phyloP scores from a whole-genome alignment of 2,113 vertebrate species.

The Mixornis gularis region DNA sequence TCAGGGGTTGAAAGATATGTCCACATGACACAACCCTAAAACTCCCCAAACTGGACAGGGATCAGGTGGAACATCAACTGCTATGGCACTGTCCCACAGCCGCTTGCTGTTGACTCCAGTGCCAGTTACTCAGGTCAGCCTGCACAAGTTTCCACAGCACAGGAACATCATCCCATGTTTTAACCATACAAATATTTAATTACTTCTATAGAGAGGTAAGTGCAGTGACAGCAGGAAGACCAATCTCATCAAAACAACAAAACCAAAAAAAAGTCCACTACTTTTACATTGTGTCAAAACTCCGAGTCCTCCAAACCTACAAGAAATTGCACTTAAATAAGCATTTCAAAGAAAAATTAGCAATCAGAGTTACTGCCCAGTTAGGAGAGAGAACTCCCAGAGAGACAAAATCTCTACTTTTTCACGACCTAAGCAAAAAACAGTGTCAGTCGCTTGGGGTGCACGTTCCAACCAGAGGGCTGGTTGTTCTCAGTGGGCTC shows the following conservation, averaged over 20 bases:
- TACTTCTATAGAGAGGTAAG: not conserved
- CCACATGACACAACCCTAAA: not conserved
- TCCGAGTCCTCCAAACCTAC: not conserved
- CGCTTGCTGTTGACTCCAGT: not conserved
- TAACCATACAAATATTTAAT: not conserved
- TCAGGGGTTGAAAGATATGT: rapidly evolving
- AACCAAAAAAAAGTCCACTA: not conserved
- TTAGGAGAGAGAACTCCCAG: not conserved
- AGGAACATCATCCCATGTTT: rapidly evolving
- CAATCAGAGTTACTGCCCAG: not conserved
- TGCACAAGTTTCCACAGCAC: not conserved
- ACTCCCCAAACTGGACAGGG: not conserved
- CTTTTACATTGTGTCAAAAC: not conserved
- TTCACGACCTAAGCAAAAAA: not conserved
- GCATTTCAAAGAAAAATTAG: not conserved
- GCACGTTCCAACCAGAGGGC: not conserved
- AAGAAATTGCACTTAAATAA: not conserved
- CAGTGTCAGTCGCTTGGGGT: not conserved
- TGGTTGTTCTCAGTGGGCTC: not conserved
- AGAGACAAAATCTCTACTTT: not conserved
- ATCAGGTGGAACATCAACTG: not conserved
- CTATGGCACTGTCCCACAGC: not conserved
- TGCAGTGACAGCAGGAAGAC: not conserved
- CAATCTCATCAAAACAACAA: not conserved
- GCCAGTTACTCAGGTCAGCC: not conserved